A percentile compares a stretch with the other conserved stretches of the same genome.
phyloP scores from a whole-genome alignment of 2,797 vertebrate species.

The Tinamus major region DNA sequence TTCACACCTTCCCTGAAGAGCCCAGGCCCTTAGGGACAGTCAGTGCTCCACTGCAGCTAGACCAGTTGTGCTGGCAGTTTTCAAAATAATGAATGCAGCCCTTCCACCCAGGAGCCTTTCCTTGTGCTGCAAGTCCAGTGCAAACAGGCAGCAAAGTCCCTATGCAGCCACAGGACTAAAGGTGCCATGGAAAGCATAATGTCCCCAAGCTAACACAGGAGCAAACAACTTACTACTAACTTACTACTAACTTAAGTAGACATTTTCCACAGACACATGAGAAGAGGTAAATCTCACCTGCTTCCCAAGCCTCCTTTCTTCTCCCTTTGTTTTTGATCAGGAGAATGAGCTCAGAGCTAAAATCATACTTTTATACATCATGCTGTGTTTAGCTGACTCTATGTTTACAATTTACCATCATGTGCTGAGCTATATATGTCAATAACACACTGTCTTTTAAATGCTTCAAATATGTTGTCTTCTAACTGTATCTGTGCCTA shows the following conservation, averaged over 20 bases:
- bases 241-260: background rate
- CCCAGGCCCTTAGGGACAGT: background rate
- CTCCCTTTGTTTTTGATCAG: background rate
- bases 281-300: background rate
- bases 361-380: background rate
- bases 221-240: background rate
- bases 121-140: background rate
- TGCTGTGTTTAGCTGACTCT: background rate
- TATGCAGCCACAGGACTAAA: accelerated
- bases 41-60: background rate
- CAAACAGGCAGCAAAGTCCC: background rate
- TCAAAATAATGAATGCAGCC: background rate
- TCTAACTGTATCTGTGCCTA: background rate
- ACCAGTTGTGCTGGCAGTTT: background rate
- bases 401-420: background rate
- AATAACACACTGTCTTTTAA: background rate
- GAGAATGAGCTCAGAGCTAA: background rate
- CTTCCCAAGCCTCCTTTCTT: background rate
- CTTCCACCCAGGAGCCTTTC: background rate
- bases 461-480: background rate
- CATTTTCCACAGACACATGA: background rate
- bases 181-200: background rate
- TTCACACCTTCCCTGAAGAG: background rate
- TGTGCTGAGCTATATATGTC: background rate
- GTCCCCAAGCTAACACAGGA: background rate